Evolutionary conservation across 2,888 invertebrate species (phyloP).

Genomic region (Heliothis peltigera): DNA sequence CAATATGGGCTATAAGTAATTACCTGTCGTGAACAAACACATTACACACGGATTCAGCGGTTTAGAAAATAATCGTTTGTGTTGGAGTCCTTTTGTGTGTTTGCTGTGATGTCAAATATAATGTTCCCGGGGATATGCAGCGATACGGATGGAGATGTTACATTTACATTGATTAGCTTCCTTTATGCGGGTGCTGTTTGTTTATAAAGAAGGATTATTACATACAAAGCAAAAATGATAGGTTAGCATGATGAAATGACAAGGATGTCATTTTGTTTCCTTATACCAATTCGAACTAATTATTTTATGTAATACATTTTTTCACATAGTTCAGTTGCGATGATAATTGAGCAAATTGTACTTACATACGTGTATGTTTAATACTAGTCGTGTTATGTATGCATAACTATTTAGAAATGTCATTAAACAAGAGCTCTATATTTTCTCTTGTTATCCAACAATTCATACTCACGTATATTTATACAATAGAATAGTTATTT

Average conservation of each 20-base stretch:
- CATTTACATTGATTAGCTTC: slow-evolving; percentile 3
- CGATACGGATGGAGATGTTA: slow-evolving; percentile 23
- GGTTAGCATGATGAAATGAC: no score
- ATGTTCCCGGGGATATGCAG: slow-evolving; percentile 15
- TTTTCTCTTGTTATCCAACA: slow-evolving; percentile 33
- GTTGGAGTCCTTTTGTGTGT: slow-evolving; percentile 49
- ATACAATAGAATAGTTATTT: slow-evolving; percentile 33
- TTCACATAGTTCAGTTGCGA: no score
- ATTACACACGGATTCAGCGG: slow-evolving; percentile 43
- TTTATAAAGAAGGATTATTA: not conserved
- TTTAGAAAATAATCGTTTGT: slow-evolving; percentile 57
- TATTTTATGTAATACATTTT: no score
- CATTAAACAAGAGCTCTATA: not conserved
- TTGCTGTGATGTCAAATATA: slow-evolving; percentile 37
- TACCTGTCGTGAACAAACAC: slow-evolving; percentile 52
- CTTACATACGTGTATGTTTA: no score
- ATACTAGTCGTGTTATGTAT: no score
- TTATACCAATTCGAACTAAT: no score
- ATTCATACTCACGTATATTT: slow-evolving; percentile 2
- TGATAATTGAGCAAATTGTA: no score
- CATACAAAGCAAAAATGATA: not conserved
- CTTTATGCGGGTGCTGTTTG: not conserved
- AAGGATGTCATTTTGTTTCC: no score
- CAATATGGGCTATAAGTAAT: slow-evolving; percentile 45
- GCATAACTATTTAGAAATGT: not conserved